Conservation (phyloP, 2,888 invertebrate species). For the Thymelicus acteon region DNA sequence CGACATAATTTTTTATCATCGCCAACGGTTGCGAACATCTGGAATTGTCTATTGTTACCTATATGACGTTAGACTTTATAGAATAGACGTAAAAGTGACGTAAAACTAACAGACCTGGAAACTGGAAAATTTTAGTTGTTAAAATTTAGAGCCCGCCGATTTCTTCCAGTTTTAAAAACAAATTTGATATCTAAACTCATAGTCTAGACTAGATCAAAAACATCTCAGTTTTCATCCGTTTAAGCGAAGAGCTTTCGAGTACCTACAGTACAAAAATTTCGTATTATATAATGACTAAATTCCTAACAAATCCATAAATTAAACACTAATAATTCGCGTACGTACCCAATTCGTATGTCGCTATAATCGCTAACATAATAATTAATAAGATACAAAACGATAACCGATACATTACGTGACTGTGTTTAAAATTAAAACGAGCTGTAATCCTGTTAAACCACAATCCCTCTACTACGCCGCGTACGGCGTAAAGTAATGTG, state of each 20-base stretch:
- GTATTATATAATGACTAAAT: too few species aligned
- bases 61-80: slow-evolving; percentile 29
- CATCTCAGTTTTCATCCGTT: too few species aligned
- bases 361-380: not conserved
- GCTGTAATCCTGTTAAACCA: slow-evolving; percentile 6
- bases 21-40: slow-evolving; percentile 35
- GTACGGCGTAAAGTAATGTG: not conserved
- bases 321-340: too few species aligned
- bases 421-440: slow-evolving; percentile 4
- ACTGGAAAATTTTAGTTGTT: slow-evolving; percentile 7
- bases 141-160: not conserved
- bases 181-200: not conserved
- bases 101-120: slow-evolving; percentile 13
- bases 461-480: not conserved
- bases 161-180: not conserved
- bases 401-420: slow-evolving; percentile 2
- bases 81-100: slow-evolving; percentile 24
- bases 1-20: slow-evolving; percentile 65
- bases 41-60: slow-evolving; percentile 54
- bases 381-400: not conserved
- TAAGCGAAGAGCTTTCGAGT: too few species aligned
- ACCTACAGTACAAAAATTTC: too few species aligned
- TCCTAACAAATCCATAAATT: too few species aligned
- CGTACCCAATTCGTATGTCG: not conserved
- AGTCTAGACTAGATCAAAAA: too few species aligned